These are phyloP conservation scores for Cybosia mesomella DNA, from an alignment of 2,888 invertebrate species.

Conservation along the genomic window DNA sequence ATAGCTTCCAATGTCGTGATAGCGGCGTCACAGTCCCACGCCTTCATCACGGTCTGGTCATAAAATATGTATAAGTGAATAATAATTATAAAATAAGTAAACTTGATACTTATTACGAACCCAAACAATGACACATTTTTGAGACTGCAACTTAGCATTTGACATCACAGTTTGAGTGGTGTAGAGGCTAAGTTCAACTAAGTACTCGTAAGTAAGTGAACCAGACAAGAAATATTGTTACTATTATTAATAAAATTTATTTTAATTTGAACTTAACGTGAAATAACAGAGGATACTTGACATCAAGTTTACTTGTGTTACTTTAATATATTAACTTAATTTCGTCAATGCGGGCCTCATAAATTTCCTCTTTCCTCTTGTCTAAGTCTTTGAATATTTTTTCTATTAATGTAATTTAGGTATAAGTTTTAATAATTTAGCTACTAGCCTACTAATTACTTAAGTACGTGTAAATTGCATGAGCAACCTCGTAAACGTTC, in stretches of 20 bases:
- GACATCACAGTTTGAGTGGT: slow-evolving; percentile 12
- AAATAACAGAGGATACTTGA: background rate
- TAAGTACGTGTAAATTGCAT: too few species aligned
- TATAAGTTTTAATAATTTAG: too few species aligned
- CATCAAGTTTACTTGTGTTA: background rate
- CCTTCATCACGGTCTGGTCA: slow-evolving; percentile 20
- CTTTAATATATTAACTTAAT: background rate
- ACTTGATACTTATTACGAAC: slow-evolving; percentile 10
- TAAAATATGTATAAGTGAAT: slow-evolving; percentile 17
- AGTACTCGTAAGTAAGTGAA: too few species aligned
- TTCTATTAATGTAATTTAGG: too few species aligned
- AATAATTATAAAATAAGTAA: slow-evolving; percentile 11
- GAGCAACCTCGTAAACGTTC: too few species aligned
- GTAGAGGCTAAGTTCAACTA: background rate
- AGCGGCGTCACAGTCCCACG: slow-evolving; percentile 22
- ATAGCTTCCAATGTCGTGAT: slow-evolving; percentile 23
- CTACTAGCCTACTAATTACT: too few species aligned
- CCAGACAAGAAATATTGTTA: too few species aligned
- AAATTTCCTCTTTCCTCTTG: background rate
- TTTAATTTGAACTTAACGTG: background rate
- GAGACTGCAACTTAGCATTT: background rate
- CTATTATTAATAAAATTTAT: too few species aligned
- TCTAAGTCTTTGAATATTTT: too few species aligned
- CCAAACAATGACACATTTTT: slow-evolving; percentile 22
- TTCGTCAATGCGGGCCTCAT: background rate